Conservation (phyloP, 2,797 vertebrate species). For the Nannoperca australis region DNA sequence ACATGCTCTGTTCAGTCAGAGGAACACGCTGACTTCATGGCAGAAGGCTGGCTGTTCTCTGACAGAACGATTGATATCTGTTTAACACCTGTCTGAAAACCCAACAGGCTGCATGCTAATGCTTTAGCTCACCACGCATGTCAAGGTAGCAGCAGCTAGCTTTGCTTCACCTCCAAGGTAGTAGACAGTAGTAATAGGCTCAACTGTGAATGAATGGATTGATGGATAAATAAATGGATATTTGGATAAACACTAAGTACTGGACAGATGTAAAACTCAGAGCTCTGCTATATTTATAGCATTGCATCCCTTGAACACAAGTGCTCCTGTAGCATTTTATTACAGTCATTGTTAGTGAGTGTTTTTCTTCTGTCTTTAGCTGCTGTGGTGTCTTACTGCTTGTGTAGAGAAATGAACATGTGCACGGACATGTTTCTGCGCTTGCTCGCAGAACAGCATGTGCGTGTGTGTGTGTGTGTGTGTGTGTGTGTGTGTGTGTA, state of each 20-base stretch:
- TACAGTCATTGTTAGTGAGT: background rate
- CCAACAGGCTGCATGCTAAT: conserved; percentile 12
- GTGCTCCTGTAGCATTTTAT: background rate
- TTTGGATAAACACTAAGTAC: conserved; percentile 9
- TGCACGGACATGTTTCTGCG: conserved; percentile 11
- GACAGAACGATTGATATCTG: background rate
- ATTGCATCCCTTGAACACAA: background rate
- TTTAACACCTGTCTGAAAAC: background rate
- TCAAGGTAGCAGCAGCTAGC: background rate
- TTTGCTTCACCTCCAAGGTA: conserved; percentile 4
- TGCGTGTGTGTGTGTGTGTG: background rate
- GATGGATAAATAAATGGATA: conserved; percentile 9
- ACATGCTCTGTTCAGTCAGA: background rate
- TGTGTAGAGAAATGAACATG: conserved; percentile 12
- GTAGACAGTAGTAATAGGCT: background rate
- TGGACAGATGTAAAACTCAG: background rate
- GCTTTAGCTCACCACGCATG: background rate
- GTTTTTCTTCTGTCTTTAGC: background rate
- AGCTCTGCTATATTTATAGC: background rate
- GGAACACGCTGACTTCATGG: background rate
- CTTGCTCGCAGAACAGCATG: background rate
- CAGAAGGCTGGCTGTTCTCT: background rate
- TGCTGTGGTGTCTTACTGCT: background rate
- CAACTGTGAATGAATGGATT: conserved; percentile 2
- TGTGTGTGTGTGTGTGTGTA: conserved; percentile 32